Base-by-base conservation (phyloP, 2,888 invertebrate genomes). In the Chorisops tibialis region DNA sequence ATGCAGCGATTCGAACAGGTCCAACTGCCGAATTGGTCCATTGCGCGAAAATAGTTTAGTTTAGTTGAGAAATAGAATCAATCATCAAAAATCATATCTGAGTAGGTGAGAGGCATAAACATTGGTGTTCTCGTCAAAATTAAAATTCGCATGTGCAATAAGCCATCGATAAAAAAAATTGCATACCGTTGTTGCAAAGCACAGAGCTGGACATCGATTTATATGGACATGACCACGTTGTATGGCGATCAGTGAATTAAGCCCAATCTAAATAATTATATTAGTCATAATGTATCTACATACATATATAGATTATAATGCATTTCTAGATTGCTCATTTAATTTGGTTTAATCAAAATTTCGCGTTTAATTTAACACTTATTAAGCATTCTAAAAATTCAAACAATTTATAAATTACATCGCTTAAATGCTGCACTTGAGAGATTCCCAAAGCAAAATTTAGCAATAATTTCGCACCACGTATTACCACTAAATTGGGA, bases 401-500 rank as follows among this genome's bases (percentile, higher is more conserved):
- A 38, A 38, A 35, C 16, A 41, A 24, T 54, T 38, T 38, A 45
- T 18, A 22, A 24, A 22, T 43, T 74, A 87, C 87, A 81, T 84
- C 83, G 70, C 78, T 78, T 4, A 89, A 75, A 69, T 84, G 77
- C 0, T 80, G 78, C 81, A 89, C 85, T 69, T 88, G 88, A 72
- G 85, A 89, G 35, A 94, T 80, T 65, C 93, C 85, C 49, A 97
- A 79, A 0, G 93, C 91, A 78, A 90, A 95, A 79, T 93, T 88
- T 54, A 81, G 77, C 70, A 95, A 82, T 37, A 96, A 79, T 21
- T 82, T 81, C 22, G 85, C 81, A 0, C 97, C 97, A 47, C 95
- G 83, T 68, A 98, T 95, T 52, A 96, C 86, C 39, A 88, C 81
- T 69, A 98, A 80, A 76, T 91, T 93, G 0, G 97, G 97, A 72